Evolutionary conservation across 2,797 vertebrate genomes (phyloP), one percentile per base, ranked within the genome.

Genomic region (Lepidocolaptes lacrymiger): DNA sequence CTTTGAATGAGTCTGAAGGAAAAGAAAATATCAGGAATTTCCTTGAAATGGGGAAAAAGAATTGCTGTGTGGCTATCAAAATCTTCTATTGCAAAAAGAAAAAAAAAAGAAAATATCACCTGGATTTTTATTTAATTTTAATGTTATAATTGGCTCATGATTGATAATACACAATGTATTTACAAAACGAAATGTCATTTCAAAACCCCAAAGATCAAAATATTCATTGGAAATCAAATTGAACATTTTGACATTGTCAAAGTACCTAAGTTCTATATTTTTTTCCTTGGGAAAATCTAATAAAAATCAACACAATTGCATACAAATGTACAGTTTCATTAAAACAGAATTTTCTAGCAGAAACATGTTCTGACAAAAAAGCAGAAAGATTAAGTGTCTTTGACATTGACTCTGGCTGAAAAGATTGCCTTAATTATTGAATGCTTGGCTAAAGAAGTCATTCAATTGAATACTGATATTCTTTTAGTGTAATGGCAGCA

Each of bases 181-280:
- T 93, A 39, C n/a, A 66, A 84, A 88, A 64, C 36, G 20, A 95
- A 91, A 83, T 81, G 66, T 75, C n/a, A 68, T 78, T 88, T 91
- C n/a, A 83, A 91, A 55, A 8, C 30, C 14, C 24, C 22, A 1
- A 46, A 82, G 78, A 78, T 84, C 30, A 87, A 92, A 95, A 89
- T 79, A 41, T 69, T 93, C 12, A 8, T 36, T 59, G 48, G 28
- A 88, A 84, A 78, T 49, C 1, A 66, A 72, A 41, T 6, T 23
- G 24, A 86, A 63, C 84, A 89, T 91, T 95, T 79, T 91, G 88
- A 90, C 74, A 66, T n/a, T 88, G 36, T 79, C 44, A 16, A 18
- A 88, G 52, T 28, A 12, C 19, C 80, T 4, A 36, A 52, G 21
- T 77, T 94, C 58, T 34, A 3, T 68, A 32, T 52, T 79, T 90